phyloP scores from a whole-genome alignment of 2,113 vertebrate species.

The Myanophis thanlyinensis region DNA sequence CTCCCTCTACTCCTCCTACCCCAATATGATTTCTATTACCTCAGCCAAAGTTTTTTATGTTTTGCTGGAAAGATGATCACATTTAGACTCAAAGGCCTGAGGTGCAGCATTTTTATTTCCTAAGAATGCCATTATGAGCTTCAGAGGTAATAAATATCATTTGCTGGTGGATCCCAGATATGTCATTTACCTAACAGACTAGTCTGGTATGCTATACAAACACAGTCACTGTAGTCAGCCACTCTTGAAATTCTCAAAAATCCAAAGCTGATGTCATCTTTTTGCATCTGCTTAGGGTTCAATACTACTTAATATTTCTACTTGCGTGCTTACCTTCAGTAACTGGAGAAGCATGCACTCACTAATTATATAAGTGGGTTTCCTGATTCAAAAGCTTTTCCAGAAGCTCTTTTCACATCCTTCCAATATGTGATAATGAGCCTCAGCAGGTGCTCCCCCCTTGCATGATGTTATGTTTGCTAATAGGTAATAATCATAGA shows the following conservation, averaged over 20 bases:
- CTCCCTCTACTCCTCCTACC: background rate
- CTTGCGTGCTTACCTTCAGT: background rate
- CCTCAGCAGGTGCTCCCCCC: background rate
- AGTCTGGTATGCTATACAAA: background rate
- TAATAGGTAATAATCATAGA: constrained; percentile 9
- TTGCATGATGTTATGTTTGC: background rate
- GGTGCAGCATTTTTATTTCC: background rate
- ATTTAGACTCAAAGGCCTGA: background rate
- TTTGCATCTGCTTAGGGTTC: background rate
- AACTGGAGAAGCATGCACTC: background rate
- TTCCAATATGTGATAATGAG: constrained; percentile 12
- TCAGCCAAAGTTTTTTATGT: background rate
- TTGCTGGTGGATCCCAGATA: background rate
- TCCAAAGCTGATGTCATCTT: background rate
- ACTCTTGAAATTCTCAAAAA: background rate
- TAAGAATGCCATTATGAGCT: background rate
- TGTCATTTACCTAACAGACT: background rate
- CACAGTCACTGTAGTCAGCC: background rate
- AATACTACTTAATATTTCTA: background rate
- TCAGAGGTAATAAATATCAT: background rate
- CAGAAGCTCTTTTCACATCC: constrained; percentile 18
- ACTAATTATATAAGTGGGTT: background rate
- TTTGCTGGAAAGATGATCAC: background rate
- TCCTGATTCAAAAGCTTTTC: background rate
- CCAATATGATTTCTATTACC: background rate